phyloP scores from a whole-genome alignment of 2,797 vertebrate genomes.

The Telmatherina bonti region DNA sequence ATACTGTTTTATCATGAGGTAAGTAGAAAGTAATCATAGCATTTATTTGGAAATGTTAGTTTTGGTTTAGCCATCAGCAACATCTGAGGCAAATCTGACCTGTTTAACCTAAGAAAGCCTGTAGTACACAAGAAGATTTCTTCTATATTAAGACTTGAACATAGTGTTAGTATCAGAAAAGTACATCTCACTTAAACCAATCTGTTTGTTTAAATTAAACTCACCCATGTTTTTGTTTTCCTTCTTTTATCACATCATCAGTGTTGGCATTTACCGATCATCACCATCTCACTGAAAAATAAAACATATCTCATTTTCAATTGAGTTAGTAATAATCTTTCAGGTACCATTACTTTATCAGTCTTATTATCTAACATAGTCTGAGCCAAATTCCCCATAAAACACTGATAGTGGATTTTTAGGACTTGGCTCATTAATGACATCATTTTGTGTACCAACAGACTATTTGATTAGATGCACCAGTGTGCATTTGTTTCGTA shows the following conservation, averaged over 20 bases:
- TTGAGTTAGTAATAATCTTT: not conserved
- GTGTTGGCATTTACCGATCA: not conserved
- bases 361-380: not conserved
- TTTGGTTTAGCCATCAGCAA: not conserved
- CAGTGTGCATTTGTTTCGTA: no score
- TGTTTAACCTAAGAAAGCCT: not conserved
- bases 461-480: no score
- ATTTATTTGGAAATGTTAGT: not conserved
- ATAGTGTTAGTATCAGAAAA: not conserved
- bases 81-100: not conserved
- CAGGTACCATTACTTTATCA: not conserved
- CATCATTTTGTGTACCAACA: no score
- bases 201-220: not conserved
- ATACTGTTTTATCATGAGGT: not conserved
- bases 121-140: not conserved
- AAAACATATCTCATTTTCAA: not conserved
- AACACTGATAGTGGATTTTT: no score
- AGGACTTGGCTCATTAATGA: no score
- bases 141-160: not conserved
- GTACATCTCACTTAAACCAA: not conserved
- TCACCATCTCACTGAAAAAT: constrained; percentile 32
- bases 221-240: constrained; percentile 51
- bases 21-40: not conserved
- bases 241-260: constrained; percentile 2
- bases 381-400: no score